These are phyloP conservation scores for Dorcus hopei DNA, from an alignment of 2,888 invertebrate genomes.

Conservation along the genomic window DNA sequence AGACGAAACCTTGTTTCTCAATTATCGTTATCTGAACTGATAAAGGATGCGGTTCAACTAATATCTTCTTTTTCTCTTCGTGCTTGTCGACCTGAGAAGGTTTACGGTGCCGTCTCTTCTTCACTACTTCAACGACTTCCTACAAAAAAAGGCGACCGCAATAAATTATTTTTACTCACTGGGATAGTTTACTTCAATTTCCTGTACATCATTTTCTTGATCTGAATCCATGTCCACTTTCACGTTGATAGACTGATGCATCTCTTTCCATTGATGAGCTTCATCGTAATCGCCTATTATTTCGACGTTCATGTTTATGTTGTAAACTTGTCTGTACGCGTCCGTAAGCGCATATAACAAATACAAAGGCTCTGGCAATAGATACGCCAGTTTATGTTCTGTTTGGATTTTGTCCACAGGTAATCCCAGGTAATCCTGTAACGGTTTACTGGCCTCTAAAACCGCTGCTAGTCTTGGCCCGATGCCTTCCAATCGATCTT, in stretches of 20 bases:
- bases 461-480: constrained; percentile 73
- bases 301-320: constrained; percentile 50
- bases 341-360: constrained; percentile 81
- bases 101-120: constrained; percentile 64
- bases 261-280: constrained; percentile 56
- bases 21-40: constrained; percentile 64
- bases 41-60: constrained; percentile 71
- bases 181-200: constrained; percentile 31
- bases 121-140: constrained; percentile 44
- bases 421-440: constrained; percentile 84
- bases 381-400: constrained; percentile 70
- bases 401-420: constrained; percentile 75
- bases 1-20: constrained; percentile 52
- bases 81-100: constrained; percentile 60
- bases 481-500: constrained; percentile 69
- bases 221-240: constrained; percentile 69
- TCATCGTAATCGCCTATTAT: constrained; percentile 70
- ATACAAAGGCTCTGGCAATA: constrained; percentile 80
- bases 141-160: constrained; percentile 19
- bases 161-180: neutral
- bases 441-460: constrained; percentile 77
- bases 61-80: constrained; percentile 64
- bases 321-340: constrained; percentile 78
- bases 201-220: constrained; percentile 53
- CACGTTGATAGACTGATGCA: constrained; percentile 53